These are phyloP conservation scores for Benitochromis conjunctus DNA, from an alignment of 2,113 vertebrate genomes.

Conservation along the genomic window DNA sequence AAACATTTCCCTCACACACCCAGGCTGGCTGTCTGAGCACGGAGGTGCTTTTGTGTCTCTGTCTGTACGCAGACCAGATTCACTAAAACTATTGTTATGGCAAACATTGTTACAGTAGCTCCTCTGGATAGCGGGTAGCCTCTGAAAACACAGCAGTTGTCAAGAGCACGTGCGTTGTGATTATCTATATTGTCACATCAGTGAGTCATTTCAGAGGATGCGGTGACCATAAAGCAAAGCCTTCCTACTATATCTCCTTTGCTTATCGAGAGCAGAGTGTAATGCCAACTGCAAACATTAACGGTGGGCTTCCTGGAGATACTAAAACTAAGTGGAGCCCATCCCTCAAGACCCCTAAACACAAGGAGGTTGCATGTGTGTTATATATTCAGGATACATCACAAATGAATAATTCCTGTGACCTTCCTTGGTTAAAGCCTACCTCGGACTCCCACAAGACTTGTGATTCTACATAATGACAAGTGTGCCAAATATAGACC, in stretches of 20 bases:
- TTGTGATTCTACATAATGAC: not conserved
- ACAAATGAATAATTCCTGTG: not conserved
- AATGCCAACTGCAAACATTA: not conserved
- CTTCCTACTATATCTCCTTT: not conserved
- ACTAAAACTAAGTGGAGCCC: not conserved
- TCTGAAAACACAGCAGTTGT: not conserved
- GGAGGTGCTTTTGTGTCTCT: conserved; percentile 19
- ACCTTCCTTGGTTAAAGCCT: conserved; percentile 18
- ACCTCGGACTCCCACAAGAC: not conserved
- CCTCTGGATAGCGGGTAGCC: not conserved
- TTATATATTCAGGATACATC: not conserved
- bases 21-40: not conserved
- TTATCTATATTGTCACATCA: not conserved
- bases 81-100: not conserved
- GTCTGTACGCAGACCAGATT: not conserved
- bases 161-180: not conserved
- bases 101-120: not conserved
- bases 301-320: not conserved
- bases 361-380: not conserved
- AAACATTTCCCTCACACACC: conserved; percentile 54
- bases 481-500: not conserved
- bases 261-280: not conserved
- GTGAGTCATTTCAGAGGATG: conserved; percentile 10
- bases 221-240: not conserved
- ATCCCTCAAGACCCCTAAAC: not conserved